Evolutionary conservation across 23 tunicate genomes (phyloP).

Genomic region (Clavelina lepadiformis): DNA sequence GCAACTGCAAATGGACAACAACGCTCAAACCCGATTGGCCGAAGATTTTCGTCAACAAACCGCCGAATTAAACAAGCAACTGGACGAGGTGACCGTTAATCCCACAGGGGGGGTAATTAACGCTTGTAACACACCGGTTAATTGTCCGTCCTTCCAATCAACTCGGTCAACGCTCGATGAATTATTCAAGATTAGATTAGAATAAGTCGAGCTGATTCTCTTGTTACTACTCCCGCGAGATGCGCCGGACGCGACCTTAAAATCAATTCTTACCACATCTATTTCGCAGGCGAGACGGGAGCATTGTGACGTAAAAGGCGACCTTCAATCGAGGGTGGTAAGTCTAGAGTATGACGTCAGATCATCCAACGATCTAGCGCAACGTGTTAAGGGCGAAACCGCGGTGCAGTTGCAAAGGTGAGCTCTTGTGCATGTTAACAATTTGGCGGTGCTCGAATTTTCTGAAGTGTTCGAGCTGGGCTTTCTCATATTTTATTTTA

Average conservation of each 20-base stretch:
- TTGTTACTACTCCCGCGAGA: too few species aligned
- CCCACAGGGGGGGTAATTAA: too few species aligned
- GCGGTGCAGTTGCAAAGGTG: constrained; percentile 41
- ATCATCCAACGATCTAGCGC: constrained; percentile 21
- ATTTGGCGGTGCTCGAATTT: not conserved
- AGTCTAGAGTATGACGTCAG: constrained; percentile 44
- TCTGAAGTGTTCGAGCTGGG: too few species aligned
- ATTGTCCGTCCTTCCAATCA: too few species aligned
- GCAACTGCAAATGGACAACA: constrained; percentile 9
- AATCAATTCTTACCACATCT: too few species aligned
- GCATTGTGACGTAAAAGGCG: constrained; percentile 55
- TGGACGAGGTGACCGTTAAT: constrained; percentile 28
- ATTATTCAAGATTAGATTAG: too few species aligned
- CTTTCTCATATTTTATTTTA: too few species aligned
- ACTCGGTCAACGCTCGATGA: too few species aligned
- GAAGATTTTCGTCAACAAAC: constrained; percentile 22
- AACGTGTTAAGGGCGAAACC: constrained; percentile 26
- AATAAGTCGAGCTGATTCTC: too few species aligned
- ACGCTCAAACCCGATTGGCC: constrained; percentile 5
- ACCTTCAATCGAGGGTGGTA: constrained; percentile 44
- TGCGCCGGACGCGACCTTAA: too few species aligned
- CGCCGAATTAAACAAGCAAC: constrained; percentile 16
- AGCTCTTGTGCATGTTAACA: not conserved
- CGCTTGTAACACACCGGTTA: too few species aligned
- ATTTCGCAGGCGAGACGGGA: constrained; percentile 32